Conservation (phyloP, 2,113 vertebrate genomes). For the Caranx ignobilis region DNA sequence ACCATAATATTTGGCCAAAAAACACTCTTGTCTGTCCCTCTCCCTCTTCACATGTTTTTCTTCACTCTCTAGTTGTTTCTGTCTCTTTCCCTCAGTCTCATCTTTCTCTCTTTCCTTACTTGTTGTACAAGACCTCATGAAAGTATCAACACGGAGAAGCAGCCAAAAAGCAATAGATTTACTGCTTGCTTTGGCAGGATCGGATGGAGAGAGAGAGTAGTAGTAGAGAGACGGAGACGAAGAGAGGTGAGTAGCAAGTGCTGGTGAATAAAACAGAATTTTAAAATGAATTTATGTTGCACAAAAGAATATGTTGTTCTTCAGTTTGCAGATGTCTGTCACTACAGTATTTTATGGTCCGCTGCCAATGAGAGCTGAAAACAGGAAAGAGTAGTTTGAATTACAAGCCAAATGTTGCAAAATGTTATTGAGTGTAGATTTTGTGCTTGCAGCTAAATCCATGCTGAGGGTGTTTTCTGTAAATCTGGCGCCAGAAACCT, state of each 20-base stretch:
- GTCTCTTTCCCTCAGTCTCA: constrained; percentile 10
- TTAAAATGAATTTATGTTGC: not conserved
- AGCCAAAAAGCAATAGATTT: constrained; percentile 59
- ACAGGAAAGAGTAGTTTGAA: not conserved
- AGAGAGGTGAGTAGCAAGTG: constrained; percentile 27
- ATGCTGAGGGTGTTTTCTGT: not conserved
- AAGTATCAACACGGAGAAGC: constrained; percentile 56
- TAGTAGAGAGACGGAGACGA: not conserved
- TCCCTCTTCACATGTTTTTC: constrained; percentile 18
- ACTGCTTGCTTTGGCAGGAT: constrained; percentile 45
- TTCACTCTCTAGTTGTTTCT: constrained; percentile 37
- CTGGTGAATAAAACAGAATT: constrained; percentile 8
- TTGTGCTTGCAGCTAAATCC: not conserved
- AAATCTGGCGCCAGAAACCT: constrained; percentile 16
- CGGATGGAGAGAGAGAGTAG: constrained; percentile 1
- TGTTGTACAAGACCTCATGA: constrained; percentile 47
- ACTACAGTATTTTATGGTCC: no score
- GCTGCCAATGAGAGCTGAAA: not conserved
- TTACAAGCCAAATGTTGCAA: not conserved
- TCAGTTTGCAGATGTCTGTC: not conserved
- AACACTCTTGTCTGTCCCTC: constrained; percentile 39
- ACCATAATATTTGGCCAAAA: constrained; percentile 44
- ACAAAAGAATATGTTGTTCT: constrained; percentile 4
- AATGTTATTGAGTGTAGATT: not conserved
- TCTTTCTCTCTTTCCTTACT: constrained; percentile 14